phyloP scores from a whole-genome alignment of 2,888 invertebrate genomes.

The Drosophila macrospina region DNA sequence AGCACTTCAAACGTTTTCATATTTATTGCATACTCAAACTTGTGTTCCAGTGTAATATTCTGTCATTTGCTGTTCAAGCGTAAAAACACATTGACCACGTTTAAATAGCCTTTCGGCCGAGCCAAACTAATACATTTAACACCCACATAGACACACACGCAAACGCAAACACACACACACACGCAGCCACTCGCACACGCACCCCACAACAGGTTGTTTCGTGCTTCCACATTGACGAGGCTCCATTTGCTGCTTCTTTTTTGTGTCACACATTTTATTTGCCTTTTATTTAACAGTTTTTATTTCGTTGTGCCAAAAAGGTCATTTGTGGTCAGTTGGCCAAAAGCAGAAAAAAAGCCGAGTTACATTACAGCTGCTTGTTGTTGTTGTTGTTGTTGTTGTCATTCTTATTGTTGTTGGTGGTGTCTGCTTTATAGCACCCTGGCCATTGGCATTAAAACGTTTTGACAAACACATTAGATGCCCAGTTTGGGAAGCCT shows the following conservation, averaged over 20 bases:
- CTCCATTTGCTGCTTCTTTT: slow-evolving; percentile 37
- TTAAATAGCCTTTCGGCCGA: slow-evolving; percentile 69
- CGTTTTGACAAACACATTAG: slow-evolving; percentile 79
- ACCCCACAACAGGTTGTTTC: slow-evolving; percentile 69
- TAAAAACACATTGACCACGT: slow-evolving; percentile 74
- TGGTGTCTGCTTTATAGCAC: slow-evolving; percentile 71
- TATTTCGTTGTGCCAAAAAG: slow-evolving; percentile 74
- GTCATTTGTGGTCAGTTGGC: slow-evolving; percentile 70
- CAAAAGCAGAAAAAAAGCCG: slow-evolving; percentile 27
- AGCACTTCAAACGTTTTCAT: background rate
- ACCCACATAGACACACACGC: slow-evolving; percentile 29
- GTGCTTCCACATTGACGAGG: slow-evolving; percentile 50
- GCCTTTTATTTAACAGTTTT: slow-evolving; percentile 78
- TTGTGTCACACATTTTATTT: slow-evolving; percentile 74
- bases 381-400: slow-evolving; percentile 31
- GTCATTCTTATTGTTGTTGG: no score
- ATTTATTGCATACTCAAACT: background rate
- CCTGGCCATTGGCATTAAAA: slow-evolving; percentile 65
- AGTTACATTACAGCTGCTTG: slow-evolving; percentile 1
- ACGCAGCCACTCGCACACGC: no score
- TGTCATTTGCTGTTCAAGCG: slow-evolving; percentile 52
- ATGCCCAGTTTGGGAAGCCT: slow-evolving; percentile 39
- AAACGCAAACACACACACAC: slow-evolving; percentile 24
- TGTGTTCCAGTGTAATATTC: slow-evolving; percentile 49
- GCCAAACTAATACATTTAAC: slow-evolving; percentile 72